phyloP scores from a whole-genome alignment of 2,113 vertebrate species.

The Capreolus pygargus region DNA sequence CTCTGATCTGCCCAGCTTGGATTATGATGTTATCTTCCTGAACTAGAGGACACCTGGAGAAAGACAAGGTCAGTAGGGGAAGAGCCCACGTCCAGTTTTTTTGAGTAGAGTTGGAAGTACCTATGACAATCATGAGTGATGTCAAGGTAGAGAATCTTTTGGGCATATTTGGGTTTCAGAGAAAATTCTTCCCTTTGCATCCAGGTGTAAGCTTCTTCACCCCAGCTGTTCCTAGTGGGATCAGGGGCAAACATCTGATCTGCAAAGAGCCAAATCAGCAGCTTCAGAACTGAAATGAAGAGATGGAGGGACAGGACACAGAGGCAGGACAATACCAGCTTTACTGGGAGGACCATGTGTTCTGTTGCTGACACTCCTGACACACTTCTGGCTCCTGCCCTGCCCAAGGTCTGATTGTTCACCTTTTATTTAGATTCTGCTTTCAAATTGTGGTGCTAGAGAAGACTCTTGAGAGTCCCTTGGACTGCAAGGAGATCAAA shows the following conservation, averaged over 20 bases:
- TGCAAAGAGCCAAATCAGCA: background rate
- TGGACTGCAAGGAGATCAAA: background rate
- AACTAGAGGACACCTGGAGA: background rate
- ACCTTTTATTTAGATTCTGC: background rate
- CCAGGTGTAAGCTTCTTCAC: background rate
- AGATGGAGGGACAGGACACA: background rate
- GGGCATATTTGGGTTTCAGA: background rate
- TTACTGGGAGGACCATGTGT: fast-evolving
- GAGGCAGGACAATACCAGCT: background rate
- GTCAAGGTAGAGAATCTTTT: background rate
- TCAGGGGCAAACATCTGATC: background rate
- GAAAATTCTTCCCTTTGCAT: background rate
- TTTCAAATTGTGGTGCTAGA: background rate
- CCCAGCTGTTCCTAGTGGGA: background rate
- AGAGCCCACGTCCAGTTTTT: background rate
- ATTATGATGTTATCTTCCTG: background rate
- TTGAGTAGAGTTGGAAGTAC: background rate
- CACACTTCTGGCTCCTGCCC: background rate
- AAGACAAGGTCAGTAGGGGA: background rate
- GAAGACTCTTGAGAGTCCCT: background rate
- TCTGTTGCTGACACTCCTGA: too few relatives aligned
- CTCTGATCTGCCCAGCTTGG: background rate
- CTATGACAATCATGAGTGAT: background rate
- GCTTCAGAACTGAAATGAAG: background rate
- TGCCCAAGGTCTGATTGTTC: background rate